Base-by-base conservation (phyloP, 2,797 vertebrate genomes). In the Octomys mimax region DNA sequence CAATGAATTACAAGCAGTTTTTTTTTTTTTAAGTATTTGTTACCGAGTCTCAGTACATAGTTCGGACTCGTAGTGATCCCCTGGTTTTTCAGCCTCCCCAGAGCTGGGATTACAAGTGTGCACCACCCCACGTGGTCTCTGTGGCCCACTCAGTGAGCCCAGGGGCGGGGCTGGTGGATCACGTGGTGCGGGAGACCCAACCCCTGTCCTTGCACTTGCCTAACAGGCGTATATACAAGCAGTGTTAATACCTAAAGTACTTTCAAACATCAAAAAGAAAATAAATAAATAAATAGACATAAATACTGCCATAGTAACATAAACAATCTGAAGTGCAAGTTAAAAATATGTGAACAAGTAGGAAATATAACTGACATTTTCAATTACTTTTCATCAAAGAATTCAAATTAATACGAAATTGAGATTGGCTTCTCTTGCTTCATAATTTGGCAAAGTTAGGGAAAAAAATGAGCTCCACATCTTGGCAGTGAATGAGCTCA, bases 351-450 rank as follows among this genome's bases (percentile, higher is more conserved):
- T 73, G 77, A 92, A 82, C 33, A 39, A 70, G 80, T n/a, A 79
- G 83, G 39, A 85, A 89, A 85, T 21, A 57, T 39, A 70, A 77
- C 52, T 68, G 36, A 94, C 86, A 61, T 21, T 61, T 95, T 39
- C 66, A 52, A 66, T 75, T 33, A 24, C 9, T 54, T 94, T 85
- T 75, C 73, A 82, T 78, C 64, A 94, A 94, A 82, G 64, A 94
- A 89, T 89, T 96, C 64, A 86, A 93, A 91, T 71, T 93, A 77
- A 54, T 79, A 19, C 26, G 73, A 70, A 73, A 73, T 57, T 79
- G 64, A 96, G 6, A 77, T 79, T 28, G 46, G 1, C 24, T n/a
- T 91, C 36, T 62, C 75, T 49, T 71, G 75, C 46, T 42, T 83
- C 39, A 31, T 39, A 92, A 94, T 80, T 46, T 68, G 62, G 12